Conservation (phyloP, 1,140 invertebrate species). For the Lanistes nyassanus region DNA sequence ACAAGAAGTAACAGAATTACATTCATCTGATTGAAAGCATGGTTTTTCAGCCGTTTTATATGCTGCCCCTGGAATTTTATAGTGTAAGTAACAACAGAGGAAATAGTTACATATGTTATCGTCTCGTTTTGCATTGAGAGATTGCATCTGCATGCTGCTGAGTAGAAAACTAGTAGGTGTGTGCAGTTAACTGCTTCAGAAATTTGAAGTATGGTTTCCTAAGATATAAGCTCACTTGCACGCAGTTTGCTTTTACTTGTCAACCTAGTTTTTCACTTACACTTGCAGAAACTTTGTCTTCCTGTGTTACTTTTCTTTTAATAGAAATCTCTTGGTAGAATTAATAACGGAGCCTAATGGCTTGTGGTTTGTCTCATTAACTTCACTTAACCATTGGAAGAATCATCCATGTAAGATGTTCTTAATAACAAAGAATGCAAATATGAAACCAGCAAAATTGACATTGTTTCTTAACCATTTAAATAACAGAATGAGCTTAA, state of each 20-base stretch:
- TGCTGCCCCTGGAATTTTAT: conserved; percentile 16
- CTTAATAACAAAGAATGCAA: no score
- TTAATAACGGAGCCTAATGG: not conserved
- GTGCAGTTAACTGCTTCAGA: no score
- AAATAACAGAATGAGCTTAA: no score
- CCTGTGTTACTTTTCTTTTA: not conserved
- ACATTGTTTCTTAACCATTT: no score
- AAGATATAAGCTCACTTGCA: not conserved
- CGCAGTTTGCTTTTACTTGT: not conserved
- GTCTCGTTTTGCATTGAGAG: not conserved
- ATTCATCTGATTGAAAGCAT: conserved; percentile 1
- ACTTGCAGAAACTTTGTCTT: not conserved
- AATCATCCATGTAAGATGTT: no score
- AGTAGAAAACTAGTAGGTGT: not conserved
- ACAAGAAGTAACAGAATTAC: not conserved
- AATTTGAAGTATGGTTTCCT: not conserved
- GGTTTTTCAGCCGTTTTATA: conserved; percentile 25
- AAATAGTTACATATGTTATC: not conserved
- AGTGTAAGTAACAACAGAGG: conserved; percentile 19
- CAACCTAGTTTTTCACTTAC: not conserved
- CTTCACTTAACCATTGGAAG: no score
- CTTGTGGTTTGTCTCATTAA: not conserved
- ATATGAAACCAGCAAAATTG: no score
- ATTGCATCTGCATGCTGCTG: not conserved
- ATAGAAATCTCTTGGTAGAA: not conserved